Evolutionary conservation across 2,113 vertebrate species (phyloP), one percentile per base, ranked within the genome.

Genomic region (Brachyhypopomus gauderio): DNA sequence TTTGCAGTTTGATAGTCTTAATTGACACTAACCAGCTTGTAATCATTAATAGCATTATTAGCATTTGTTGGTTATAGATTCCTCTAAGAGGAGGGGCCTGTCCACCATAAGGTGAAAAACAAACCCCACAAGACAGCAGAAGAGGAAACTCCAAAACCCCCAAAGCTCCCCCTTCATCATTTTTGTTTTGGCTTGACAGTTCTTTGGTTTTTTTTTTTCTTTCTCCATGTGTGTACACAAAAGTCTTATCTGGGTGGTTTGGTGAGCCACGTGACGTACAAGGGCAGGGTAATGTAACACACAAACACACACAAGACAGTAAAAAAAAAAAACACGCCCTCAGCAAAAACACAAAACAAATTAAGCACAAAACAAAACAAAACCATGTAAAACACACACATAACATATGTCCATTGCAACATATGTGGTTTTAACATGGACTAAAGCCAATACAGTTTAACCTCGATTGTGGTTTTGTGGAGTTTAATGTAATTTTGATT

Each of bases 41-140:
- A 16, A 27, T 77, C 60, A 48, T 76, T 55, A 27, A 14, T 66
- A 67, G 48, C 60, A 66, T 48, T 9, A 66, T 22, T 67, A 78
- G 19, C 2, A 22, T 56, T 34, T 9, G 23, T 20, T 64, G 41
- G 60, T 20, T 77, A 45, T 48, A 38, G n/a, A 41, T 70, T 70
- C 30, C 11, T 66, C 58, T 17, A 12, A 4, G 14, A 27, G 19
- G 20, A n/a, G 2, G 36, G 66, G 66, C 36, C 66, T 70, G 7
- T 41, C 0, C 19, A 22, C 20, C 6, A n/a, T 22, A 19, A 36
- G 4, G 30, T 19, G 5, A 36, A 67, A 67, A 41, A n/a, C 41
- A 6, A 76, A 27, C 11, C 22, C 30, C 20, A 27, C 16, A 8
- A 72, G 41, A 0, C 1, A 16, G 2, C 23, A 16, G 45, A 25